Percentiles rank a stretch among this genome's conserved stretches.
phyloP scores from a whole-genome alignment of 2,113 vertebrate species.

The Rhinichthys klamathensis region DNA sequence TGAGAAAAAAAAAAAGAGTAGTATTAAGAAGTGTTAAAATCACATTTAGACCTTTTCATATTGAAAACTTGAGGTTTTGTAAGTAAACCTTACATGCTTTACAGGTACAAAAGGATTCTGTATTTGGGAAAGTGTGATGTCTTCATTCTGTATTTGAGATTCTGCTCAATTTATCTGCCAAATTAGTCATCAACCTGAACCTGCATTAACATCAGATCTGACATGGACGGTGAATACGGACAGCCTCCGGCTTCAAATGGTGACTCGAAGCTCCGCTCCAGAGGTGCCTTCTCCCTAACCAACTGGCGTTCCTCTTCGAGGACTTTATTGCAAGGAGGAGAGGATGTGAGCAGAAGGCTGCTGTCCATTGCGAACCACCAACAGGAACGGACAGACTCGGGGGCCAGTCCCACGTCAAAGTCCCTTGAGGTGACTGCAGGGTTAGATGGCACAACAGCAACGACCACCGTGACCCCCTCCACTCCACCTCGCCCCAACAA shows the following conservation, averaged over 20 bases:
- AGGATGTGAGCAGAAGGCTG: constrained; percentile 67
- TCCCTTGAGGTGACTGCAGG: constrained; percentile 45
- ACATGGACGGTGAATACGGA: constrained; percentile 51
- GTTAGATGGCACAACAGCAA: constrained; percentile 47
- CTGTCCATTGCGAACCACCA: constrained; percentile 69
- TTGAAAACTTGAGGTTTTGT: not conserved
- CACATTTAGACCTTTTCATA: not conserved
- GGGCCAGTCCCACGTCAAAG: constrained; percentile 60
- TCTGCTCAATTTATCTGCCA: not conserved
- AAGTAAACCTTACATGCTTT: not conserved
- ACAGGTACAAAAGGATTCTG: not conserved
- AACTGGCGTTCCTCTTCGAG: constrained; percentile 66
- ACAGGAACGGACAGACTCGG: constrained; percentile 59
- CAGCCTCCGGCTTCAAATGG: constrained; percentile 60
- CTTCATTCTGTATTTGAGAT: not conserved
- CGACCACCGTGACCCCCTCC: not conserved
- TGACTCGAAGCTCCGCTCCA: constrained; percentile 61
- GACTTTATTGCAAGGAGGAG: constrained; percentile 59
- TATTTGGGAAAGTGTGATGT: not conserved
- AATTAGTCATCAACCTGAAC: constrained; percentile 1
- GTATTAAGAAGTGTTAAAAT: not conserved
- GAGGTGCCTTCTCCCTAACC: constrained; percentile 67
- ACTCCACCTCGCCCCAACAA: constrained; percentile 63
- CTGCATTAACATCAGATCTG: not conserved
- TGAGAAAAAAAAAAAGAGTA: not conserved